These are phyloP conservation scores for Apamea epomidion DNA, from an alignment of 2,888 invertebrate genomes.

Conservation along the genomic window DNA sequence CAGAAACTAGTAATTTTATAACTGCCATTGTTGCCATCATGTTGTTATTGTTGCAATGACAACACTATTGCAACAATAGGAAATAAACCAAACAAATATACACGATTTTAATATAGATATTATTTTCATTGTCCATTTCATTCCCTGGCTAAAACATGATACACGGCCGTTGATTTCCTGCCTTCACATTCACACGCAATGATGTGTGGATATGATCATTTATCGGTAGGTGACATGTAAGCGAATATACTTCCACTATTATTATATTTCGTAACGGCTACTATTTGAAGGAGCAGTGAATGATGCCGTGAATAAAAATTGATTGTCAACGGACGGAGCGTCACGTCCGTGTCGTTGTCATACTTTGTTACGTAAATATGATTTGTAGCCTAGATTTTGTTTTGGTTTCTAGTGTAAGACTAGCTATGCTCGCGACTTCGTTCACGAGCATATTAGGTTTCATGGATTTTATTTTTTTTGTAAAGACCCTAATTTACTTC, in stretches of 20 bases:
- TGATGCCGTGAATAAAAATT: constrained; percentile 63
- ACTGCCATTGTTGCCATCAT: too few species aligned
- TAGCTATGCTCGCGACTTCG: neutral
- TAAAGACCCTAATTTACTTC: neutral
- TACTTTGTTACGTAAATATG: constrained; percentile 52
- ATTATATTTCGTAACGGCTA: constrained; percentile 66
- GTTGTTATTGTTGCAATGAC: neutral
- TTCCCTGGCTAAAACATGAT: constrained; percentile 41
- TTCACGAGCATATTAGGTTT: neutral
- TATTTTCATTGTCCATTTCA: constrained; percentile 20
- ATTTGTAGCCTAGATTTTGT: constrained; percentile 34
- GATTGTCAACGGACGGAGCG: constrained; percentile 50
- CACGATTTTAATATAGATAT: constrained; percentile 17
- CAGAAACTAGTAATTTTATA: neutral
- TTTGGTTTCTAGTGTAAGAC: neutral
- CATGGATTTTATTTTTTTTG: neutral
- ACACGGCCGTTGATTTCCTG: constrained; percentile 48
- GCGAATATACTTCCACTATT: constrained; percentile 57
- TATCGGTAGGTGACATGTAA: constrained; percentile 44
- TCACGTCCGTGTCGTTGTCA: constrained; percentile 59
- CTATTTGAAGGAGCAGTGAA: constrained; percentile 61
- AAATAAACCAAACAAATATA: constrained; percentile 15
- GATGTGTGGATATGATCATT: constrained; percentile 61
- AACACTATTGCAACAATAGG: neutral
- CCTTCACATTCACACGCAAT: constrained; percentile 44